Base-by-base conservation (phyloP, 2,888 invertebrate species). In the Epinotia brunnichana region DNA sequence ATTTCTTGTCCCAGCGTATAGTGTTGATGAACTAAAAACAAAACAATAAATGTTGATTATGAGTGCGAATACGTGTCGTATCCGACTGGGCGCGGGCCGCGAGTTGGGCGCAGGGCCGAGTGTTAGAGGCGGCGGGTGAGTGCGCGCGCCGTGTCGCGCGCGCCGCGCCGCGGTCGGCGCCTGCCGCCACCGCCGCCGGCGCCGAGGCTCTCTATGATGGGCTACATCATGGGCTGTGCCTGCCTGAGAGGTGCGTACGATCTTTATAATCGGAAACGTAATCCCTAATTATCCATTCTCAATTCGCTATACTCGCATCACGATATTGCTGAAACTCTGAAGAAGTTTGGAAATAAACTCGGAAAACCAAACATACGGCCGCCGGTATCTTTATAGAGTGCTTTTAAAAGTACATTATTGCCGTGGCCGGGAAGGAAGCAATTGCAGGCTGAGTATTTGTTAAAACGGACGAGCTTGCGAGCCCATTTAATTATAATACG, bases 211-310 rank as follows among this genome's bases (percentile, higher is more conserved):
- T 94, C 95, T 94, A 96, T 97, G 97, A 97, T 97, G 97, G 97
- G 97, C 94, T 97, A 97, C 95, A 97, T 97, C 95, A 97, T 97
- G 97, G 97, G 97, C 92, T 97, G 97, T 95, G 96, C 97, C 94
- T 97, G 97, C 94, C 95, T 97, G 93, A 96, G 97, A 97, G 97
- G 97, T 97, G 81, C 80, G 89, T 88, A 82, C 59, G 13, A 9
- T 57, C 44, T 62, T 56, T 63, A 39, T 29, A 44, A 3, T 35
- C 21, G n/a, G 9, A n/a, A 48, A n/a, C n/a, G 0, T 29, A 29
- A 9, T 9, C 2, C 35, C 5, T 29, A 29, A 29, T 0, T 7
- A 29, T 29, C 29, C 29, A 29, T 29, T 29, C 29, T 5, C 29
- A 29, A 5, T 29, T 5, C 29, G 29, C 29, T 7, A 29, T 29